Base-by-base conservation (phyloP, 2,888 invertebrate species). In the Drosophila koepferae region DNA sequence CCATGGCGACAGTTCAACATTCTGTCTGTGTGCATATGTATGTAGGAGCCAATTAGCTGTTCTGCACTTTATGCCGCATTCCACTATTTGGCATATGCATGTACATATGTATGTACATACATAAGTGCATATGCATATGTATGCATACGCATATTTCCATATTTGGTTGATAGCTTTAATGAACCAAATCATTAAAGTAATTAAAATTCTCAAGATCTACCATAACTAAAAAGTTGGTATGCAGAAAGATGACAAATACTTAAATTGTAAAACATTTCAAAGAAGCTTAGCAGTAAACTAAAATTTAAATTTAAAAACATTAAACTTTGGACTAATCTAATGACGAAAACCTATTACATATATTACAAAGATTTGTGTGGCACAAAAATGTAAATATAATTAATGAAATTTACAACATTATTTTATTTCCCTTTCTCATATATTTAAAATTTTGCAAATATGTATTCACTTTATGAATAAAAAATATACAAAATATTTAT, bases 1-100 rank as follows among this genome's bases (percentile, higher is more conserved):
- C 56, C 58, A 54, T 59, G 73, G 72, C 82, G 74, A 75, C 76
- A 90, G 89, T 88, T 90, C 84, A 84, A 87, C 81, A 81, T 75
- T 78, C 78, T 78, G 53, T 77, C 65, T 12, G 75, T 12, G 75
- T 74, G 72, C 70, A 72, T 58, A n/a, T n/a, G n/a, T n/a, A n/a
- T n/a, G n/a, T n/a, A 60, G 66, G 51, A 48, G 66, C 61, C 44
- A 65, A 53, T 56, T 49, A 62, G n/a, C 48, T 12, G 63, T 40
- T 49, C 6, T 16, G 65, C 5, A 41, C 48, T 31, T 20, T 12
- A 49, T 31, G 31, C 18, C 9, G 4, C 63, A 46, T 62, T 43
- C 44, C 36, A 23, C 12, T 48, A 38, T 36, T 44, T 20, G 18
- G 20, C 28, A 54, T 16, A 20, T 12, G 16, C 16, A 18, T 16